Conservation (phyloP, 2,797 vertebrate genomes). For the Helicolenus hilgendorfi region DNA sequence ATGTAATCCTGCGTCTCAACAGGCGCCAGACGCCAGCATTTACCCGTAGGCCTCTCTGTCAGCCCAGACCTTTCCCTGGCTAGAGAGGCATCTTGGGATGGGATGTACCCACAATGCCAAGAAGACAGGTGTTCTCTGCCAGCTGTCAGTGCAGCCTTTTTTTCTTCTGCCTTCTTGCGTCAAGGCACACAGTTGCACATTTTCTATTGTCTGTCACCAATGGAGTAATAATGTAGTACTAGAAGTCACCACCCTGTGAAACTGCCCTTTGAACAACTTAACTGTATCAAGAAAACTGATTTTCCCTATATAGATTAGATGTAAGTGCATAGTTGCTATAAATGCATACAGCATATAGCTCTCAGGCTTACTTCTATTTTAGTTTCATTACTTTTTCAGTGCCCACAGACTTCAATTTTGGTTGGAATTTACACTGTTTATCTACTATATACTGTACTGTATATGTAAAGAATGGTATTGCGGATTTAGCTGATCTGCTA, state of each 20-base stretch:
- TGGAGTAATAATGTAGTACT: constrained; percentile 21
- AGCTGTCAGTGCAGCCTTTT: constrained; percentile 81
- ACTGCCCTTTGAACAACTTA: constrained; percentile 17
- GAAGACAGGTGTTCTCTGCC: constrained; percentile 88
- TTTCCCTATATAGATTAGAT: not conserved
- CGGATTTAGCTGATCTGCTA: not conserved
- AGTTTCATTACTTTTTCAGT: not conserved
- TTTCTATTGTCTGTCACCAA: constrained; percentile 46
- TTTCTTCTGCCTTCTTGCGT: constrained; percentile 49
- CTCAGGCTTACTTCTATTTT: not conserved
- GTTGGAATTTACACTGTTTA: not conserved
- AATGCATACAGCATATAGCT: not conserved
- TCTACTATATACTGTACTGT: not conserved
- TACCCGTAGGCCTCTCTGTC: constrained; percentile 85
- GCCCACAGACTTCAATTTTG: not conserved
- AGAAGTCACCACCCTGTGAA: constrained; percentile 27
- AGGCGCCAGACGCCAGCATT: constrained; percentile 82
- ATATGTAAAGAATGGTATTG: not conserved
- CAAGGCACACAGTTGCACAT: constrained; percentile 55
- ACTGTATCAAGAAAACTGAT: not conserved
- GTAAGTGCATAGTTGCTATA: not conserved
- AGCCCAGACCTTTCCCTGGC: constrained; percentile 84
- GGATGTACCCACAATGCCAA: constrained; percentile 79
- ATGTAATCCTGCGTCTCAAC: constrained; percentile 84
- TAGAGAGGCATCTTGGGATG: constrained; percentile 82